Conservation (phyloP, 2,113 vertebrate species). For the Gnathonemus echidnorhynchus region DNA sequence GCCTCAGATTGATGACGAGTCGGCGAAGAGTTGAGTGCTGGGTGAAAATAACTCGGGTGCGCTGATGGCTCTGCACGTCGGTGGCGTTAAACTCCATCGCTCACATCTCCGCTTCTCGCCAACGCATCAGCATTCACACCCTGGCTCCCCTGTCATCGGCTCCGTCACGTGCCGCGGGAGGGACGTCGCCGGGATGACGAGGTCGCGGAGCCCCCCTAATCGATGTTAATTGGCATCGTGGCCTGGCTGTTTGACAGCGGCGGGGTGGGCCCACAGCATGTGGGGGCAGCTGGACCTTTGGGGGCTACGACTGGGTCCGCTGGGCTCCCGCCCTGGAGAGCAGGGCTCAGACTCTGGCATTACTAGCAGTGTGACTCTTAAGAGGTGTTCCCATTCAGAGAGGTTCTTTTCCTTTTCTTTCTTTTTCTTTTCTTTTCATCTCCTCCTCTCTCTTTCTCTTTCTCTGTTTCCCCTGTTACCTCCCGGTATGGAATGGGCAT, state of each 20-base stretch:
- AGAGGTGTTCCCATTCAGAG: not conserved
- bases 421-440: no score
- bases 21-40: not conserved
- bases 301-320: not conserved
- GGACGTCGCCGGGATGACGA: not conserved
- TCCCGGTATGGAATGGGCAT: not conserved
- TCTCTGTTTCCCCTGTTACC: not conserved
- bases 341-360: not conserved
- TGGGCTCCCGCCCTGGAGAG: not conserved
- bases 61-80: constrained; percentile 3
- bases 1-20: not conserved
- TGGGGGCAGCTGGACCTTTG: not conserved
- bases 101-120: constrained; percentile 18
- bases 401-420: not conserved
- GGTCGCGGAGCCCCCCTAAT: not conserved
- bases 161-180: not conserved
- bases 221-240: not conserved
- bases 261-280: not conserved
- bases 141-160: constrained; percentile 7
- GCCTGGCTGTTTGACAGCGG: not conserved
- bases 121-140: constrained; percentile 18
- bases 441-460: not conserved
- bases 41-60: not conserved
- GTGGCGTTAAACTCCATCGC: constrained; percentile 6
- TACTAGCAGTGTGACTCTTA: not conserved